These are phyloP conservation scores for Triplophysa rosa DNA, from an alignment of 2,113 vertebrate genomes.

Conservation along the genomic window DNA sequence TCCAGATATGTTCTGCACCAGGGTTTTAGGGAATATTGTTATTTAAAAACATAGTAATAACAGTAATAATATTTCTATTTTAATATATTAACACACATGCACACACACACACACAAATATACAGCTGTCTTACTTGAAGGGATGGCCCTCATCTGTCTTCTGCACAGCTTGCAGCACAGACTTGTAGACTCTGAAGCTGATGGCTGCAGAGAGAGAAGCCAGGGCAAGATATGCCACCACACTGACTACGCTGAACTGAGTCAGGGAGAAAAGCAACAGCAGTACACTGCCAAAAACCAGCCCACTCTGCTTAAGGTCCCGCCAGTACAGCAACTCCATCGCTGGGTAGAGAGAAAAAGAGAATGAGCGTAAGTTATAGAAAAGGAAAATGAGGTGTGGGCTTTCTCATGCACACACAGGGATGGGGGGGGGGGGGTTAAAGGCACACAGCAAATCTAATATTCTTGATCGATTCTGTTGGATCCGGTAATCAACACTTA, in stretches of 20 bases:
- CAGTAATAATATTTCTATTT: no score
- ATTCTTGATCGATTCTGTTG: neutral
- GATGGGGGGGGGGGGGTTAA: neutral
- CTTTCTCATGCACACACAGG: slow-evolving; percentile 1
- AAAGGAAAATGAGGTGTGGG: slow-evolving; percentile 1
- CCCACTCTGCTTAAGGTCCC: slow-evolving; percentile 95
- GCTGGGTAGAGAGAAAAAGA: slow-evolving; percentile 70
- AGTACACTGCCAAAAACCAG: slow-evolving; percentile 92
- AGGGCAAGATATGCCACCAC: slow-evolving; percentile 95
- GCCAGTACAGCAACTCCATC: slow-evolving; percentile 97
- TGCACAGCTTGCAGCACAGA: slow-evolving; percentile 98
- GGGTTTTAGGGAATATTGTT: neutral
- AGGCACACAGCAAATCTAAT: neutral
- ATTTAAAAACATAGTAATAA: neutral
- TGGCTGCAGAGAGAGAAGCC: slow-evolving; percentile 93
- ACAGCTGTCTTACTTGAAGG: slow-evolving; percentile 90
- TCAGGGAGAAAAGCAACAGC: slow-evolving; percentile 96
- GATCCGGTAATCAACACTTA: neutral
- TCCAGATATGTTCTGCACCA: slow-evolving; percentile 90
- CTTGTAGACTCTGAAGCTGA: slow-evolving; percentile 99
- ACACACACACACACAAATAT: neutral
- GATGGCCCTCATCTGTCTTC: slow-evolving; percentile 98
- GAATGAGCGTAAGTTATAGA: neutral
- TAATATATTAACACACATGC: neutral
- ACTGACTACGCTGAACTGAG: slow-evolving; percentile 98